Evolutionary conservation across 2,888 invertebrate species (phyloP), one percentile per base, ranked within the genome.

Genomic region (Hirtodrosophila histrioides): DNA sequence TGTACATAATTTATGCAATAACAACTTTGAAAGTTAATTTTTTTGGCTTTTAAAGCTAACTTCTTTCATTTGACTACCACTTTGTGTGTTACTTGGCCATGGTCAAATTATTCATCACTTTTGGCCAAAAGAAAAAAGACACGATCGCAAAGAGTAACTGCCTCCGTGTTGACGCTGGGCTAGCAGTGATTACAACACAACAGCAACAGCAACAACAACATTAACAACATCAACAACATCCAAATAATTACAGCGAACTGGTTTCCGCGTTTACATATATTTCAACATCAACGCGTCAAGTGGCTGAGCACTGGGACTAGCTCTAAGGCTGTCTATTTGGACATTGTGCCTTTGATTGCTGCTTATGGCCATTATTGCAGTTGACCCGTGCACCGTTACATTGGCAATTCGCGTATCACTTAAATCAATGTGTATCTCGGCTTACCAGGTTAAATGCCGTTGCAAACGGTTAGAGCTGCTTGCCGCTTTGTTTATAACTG

Each of bases 51-150:
- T 29, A n/a, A 36, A 36, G 48, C 35, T 49, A 23, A 1, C 12
- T 29, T 46, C 12, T 29, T 46, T 44, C 46, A 27, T 49, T 53
- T 35, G 36, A 8, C n/a, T 31, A 10, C 66, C 58, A 36, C 53
- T 61, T 62, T 61, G 36, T 79, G 70, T 86, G 88, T 79, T 69
- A 84, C 73, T 86, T 79, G 84, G 86, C 86, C 84, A 84, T 62
- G 88, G 84, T 73, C 84, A 75, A 51, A 61, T 39, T 62, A 56
- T 64, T 71, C 62, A 78, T 51, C 67, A 55, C 64, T 76, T 65
- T 57, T 56, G 35, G 46, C 58, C 57, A 56, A 24, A 33, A 40
- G 9, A 58, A 69, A 40, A 56, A 40, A 54, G 11, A 46, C 37
- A 53, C 50, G 29, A 37, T 40, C 37, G 39, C 50, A 57, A 44